Base-by-base conservation (phyloP, 2,113 vertebrate genomes). In the Colistium nudipinnis region DNA sequence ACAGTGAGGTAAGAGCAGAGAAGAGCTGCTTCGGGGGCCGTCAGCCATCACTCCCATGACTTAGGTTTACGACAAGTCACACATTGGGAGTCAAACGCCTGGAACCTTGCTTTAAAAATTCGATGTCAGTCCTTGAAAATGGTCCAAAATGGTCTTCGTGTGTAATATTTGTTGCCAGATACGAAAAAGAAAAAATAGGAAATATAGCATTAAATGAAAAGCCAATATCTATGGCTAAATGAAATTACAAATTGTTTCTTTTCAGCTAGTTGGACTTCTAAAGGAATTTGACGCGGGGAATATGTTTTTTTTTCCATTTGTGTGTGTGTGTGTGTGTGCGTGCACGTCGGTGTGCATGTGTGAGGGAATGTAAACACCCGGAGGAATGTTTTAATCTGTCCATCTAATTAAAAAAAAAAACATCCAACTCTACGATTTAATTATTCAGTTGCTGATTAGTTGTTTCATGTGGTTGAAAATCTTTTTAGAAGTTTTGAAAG, bases 1-100 rank as follows among this genome's bases (percentile, higher is more conserved):
- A 98, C 94, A 98, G 90, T 75, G 98, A 98, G 98, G 98, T 99
- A 98, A 98, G 96, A 80, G 45, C 68, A 47, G 6, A 17, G 31
- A 9, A 12, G 6, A 31, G 16, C 55, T 22, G 31, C 7, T 20
- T 20, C 17, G 1, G 19, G 27, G 61, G 43, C 67, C n/a, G n/a
- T 55, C 57, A 19, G 24, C 36, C 49, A 24, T 70, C 11, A 10
- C 14, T 6, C 61, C 41, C 45, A 13, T 38, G 67, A 44, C 41
- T 65, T 19, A 4, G 10, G 53, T 48, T 59, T 33, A 62, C 7
- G 9, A 70, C 39, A 19, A 49, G 47, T 53, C 39, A 43, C 14
- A 3, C 1, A 31, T n/a, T n/a, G n/a, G 0, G 17, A 62, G 16
- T 7, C 27, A 41, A 62, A 25, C 48, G 61, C 66, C 75, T 44